Evolutionary conservation across 1,140 invertebrate species (phyloP).

Genomic region (Notospermus geniculatus): DNA sequence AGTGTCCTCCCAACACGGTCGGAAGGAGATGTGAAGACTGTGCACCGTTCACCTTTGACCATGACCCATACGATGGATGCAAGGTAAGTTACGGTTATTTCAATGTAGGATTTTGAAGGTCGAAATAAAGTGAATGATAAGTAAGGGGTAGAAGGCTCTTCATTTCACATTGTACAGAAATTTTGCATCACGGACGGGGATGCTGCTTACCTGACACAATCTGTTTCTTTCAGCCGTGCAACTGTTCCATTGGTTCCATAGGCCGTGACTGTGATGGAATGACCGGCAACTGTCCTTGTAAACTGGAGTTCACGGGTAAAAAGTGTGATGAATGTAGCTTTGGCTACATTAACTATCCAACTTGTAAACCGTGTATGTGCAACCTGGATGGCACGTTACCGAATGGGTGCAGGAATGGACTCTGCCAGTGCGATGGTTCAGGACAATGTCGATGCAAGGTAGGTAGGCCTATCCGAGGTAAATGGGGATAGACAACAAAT

Average conservation of each 20-base stretch:
- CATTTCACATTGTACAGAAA: too few relatives aligned
- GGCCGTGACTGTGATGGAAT: constrained; percentile 71
- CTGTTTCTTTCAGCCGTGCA: constrained; percentile 66
- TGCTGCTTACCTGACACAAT: too few relatives aligned
- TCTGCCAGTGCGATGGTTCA: constrained; percentile 77
- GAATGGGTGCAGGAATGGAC: constrained; percentile 26
- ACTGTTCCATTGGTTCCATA: constrained; percentile 72
- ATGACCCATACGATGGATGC: constrained; percentile 38
- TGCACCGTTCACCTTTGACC: constrained; percentile 59
- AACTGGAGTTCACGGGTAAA: constrained; percentile 79
- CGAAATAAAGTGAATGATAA: too few relatives aligned
- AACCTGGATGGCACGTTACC: constrained; percentile 71
- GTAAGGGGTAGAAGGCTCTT: too few relatives aligned
- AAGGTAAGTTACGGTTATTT: too few relatives aligned
- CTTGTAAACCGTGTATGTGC: constrained; percentile 87
- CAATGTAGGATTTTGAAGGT: too few relatives aligned
- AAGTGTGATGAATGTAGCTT: constrained; percentile 80
- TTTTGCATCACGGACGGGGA: too few relatives aligned
- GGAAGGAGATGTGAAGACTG: constrained; percentile 88
- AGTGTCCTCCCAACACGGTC: constrained; percentile 78
- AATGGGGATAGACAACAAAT: neutral
- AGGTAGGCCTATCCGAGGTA: too few relatives aligned
- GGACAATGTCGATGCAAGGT: constrained; percentile 90
- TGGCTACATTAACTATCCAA: constrained; percentile 70
- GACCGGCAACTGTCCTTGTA: constrained; percentile 73